Percentiles rank a stretch among this genome's conserved stretches.
These are phyloP conservation scores for Podarcis cretensis DNA, from an alignment of 2,113 vertebrate species.

Conservation along the genomic window DNA sequence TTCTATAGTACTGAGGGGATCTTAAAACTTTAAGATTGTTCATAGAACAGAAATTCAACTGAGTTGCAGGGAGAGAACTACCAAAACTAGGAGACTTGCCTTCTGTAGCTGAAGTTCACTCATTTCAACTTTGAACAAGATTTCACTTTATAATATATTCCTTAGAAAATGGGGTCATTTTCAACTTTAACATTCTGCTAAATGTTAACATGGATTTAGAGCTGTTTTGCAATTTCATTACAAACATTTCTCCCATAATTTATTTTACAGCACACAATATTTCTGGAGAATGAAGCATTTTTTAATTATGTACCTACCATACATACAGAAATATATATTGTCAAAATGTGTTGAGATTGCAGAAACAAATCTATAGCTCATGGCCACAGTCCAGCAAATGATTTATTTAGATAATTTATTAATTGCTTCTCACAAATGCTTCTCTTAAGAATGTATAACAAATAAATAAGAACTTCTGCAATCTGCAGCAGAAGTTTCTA, in stretches of 20 bases:
- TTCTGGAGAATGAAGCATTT: constrained; percentile 8
- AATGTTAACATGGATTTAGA: constrained; percentile 6
- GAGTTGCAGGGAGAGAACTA: not conserved
- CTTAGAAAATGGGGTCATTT: constrained; percentile 7
- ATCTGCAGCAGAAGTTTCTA: not conserved
- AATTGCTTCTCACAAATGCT: not conserved
- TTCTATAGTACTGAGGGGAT: not conserved
- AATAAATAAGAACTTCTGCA: not conserved
- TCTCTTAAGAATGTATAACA: not conserved
- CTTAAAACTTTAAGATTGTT: not conserved
- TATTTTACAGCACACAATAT: constrained; percentile 4
- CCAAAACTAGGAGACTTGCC: not conserved
- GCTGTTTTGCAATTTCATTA: constrained; percentile 10
- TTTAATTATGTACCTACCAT: constrained; percentile 8
- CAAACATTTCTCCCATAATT: not conserved
- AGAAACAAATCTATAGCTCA: constrained; percentile 3
- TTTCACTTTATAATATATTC: not conserved
- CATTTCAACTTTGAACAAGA: not conserved
- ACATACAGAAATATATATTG: not conserved
- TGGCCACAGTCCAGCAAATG: not conserved
- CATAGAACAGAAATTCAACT: not conserved
- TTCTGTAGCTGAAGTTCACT: not conserved
- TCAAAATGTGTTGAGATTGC: not conserved
- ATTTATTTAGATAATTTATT: constrained; percentile 12
- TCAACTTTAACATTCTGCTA: not conserved